These are phyloP conservation scores for Yponomeuta evonymella DNA, from an alignment of 2,888 invertebrate genomes.

Conservation along the genomic window DNA sequence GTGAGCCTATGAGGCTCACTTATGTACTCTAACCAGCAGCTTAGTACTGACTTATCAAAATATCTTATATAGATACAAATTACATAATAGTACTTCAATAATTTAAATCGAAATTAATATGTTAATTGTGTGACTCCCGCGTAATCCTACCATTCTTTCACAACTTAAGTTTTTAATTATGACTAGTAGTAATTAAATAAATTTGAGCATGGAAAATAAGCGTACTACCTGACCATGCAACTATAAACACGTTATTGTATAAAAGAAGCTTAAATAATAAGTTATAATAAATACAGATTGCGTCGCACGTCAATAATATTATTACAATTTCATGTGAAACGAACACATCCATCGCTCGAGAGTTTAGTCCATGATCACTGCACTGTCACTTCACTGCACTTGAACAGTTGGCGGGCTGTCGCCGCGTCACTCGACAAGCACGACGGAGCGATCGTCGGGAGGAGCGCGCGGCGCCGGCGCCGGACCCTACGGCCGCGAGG, in stretches of 20 bases:
- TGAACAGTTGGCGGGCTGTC: not conserved
- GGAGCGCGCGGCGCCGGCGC: constrained; percentile 18
- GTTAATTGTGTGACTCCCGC: constrained; percentile 43
- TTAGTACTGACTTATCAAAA: constrained; percentile 16
- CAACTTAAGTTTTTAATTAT: constrained; percentile 60
- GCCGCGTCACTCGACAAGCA: constrained; percentile 11
- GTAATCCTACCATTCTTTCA: constrained; percentile 38
- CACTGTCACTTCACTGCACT: not conserved
- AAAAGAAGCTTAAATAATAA: constrained; percentile 56
- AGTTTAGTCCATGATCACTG: not conserved
- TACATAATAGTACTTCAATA: constrained; percentile 31
- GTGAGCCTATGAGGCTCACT: not conserved
- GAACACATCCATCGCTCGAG: not conserved
- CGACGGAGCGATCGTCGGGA: constrained; percentile 6
- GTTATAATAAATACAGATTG: constrained; percentile 61
- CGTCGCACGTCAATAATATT: constrained; percentile 41
- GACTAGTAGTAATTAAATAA: constrained; percentile 72
- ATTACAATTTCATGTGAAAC: not conserved
- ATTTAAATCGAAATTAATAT: constrained; percentile 47
- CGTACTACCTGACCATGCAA: constrained; percentile 68
- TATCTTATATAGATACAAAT: constrained; percentile 5
- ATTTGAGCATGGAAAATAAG: constrained; percentile 74
- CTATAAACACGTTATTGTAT: constrained; percentile 59
- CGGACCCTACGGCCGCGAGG: constrained; percentile 58
- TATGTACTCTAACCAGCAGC: constrained; percentile 39